Evolutionary conservation across 2,888 invertebrate species (phyloP).

Genomic region (Drosophila lacicola): DNA sequence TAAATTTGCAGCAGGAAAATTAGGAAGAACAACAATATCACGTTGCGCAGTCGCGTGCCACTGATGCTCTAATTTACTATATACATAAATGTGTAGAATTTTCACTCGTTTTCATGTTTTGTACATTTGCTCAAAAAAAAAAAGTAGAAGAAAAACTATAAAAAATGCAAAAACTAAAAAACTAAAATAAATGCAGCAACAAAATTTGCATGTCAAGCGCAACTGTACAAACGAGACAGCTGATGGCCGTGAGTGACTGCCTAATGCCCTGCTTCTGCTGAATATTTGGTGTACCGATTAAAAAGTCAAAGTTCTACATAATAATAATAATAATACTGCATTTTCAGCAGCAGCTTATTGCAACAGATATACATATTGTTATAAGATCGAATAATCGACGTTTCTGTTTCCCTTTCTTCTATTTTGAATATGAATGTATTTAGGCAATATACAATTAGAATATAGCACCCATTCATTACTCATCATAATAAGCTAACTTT

Average conservation of each 20-base stretch:
- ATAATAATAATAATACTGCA: not conserved
- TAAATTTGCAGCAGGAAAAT: conserved; percentile 44
- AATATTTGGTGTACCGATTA: not conserved
- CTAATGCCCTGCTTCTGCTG: conserved; percentile 20
- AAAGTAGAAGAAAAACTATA: not conserved
- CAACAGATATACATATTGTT: no score
- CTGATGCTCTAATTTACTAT: conserved; percentile 57
- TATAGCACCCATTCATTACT: no score
- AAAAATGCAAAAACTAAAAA: not conserved
- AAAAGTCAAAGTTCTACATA: not conserved
- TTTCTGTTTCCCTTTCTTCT: no score
- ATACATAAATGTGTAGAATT: conserved; percentile 16
- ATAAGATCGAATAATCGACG: no score
- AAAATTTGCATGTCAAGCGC: conserved; percentile 66
- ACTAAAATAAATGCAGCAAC: conserved; percentile 22
- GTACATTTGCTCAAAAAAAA: conserved; percentile 10
- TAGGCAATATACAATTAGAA: no score
- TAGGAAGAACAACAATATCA: conserved; percentile 34
- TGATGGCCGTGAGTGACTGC: conserved; percentile 8
- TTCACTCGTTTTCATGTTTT: conserved; percentile 19
- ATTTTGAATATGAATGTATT: no score
- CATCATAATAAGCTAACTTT: no score
- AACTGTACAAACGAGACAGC: conserved; percentile 13
- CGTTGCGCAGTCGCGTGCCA: conserved; percentile 57
- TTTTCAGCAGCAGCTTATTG: not conserved